phyloP scores from a whole-genome alignment of 2,888 invertebrate genomes.

The Linhomoeus sp. region DNA sequence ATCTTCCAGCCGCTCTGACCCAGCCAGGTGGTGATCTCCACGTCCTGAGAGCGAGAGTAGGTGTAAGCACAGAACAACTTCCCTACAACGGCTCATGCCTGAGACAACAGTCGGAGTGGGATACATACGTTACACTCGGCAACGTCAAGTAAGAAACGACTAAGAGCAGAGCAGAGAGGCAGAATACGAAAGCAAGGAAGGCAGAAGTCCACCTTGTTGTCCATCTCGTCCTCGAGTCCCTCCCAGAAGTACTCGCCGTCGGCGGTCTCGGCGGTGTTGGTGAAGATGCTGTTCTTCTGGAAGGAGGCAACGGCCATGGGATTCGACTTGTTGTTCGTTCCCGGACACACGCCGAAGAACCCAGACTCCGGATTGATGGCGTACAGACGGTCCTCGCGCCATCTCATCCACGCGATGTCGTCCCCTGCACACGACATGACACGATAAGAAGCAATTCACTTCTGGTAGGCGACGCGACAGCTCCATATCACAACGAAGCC shows the following conservation, averaged over 20 bases:
- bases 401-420: slow-evolving; percentile 97
- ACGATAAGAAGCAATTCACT: too few species aligned
- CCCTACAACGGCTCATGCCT: too few species aligned
- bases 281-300: slow-evolving; percentile 67
- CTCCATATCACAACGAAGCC: slow-evolving; percentile 20
- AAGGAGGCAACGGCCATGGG: slow-evolving; percentile 86
- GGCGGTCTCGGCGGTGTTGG: slow-evolving; percentile 77
- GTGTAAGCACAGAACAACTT: neutral
- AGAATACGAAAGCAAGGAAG: too few species aligned
- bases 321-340: slow-evolving; percentile 69
- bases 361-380: slow-evolving; percentile 65
- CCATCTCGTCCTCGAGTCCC: slow-evolving; percentile 57
- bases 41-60: neutral
- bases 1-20: slow-evolving; percentile 35
- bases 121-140: too few species aligned
- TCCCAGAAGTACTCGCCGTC: slow-evolving; percentile 96
- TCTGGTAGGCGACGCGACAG: too few species aligned
- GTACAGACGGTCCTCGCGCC: slow-evolving; percentile 61
- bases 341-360: slow-evolving; percentile 92
- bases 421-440: too few species aligned
- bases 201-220: slow-evolving; percentile 2
- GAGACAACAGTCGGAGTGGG: too few species aligned
- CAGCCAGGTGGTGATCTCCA: slow-evolving; percentile 40
- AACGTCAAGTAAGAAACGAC: too few species aligned
- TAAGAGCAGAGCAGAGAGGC: too few species aligned